Evolutionary conservation across 1,140 invertebrate genomes (phyloP).

Genomic region (Zelostemma sp.): DNA sequence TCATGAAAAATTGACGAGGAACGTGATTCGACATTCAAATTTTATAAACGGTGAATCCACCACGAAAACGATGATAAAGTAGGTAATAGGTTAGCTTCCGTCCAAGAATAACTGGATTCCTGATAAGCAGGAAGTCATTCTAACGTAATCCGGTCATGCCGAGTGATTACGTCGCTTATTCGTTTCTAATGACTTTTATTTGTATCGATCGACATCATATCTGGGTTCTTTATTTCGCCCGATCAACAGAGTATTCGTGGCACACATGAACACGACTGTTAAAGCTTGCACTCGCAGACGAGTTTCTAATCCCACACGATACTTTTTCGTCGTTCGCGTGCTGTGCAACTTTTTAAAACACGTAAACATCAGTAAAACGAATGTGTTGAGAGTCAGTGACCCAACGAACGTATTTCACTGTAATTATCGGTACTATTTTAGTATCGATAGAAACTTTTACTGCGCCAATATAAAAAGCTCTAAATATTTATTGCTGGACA

Average conservation of each 20-base stretch:
- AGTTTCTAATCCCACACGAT: constrained; percentile 23
- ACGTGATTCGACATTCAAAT: constrained; percentile 10
- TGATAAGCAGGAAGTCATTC: constrained; percentile 7
- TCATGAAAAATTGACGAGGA: not conserved
- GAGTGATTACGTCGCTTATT: constrained; percentile 3
- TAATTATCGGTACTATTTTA: constrained; percentile 39
- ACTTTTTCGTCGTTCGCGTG: constrained; percentile 36
- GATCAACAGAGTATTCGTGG: constrained; percentile 2
- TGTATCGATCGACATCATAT: constrained; percentile 19
- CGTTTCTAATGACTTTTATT: constrained; percentile 13
- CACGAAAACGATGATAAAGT: constrained; percentile 22
- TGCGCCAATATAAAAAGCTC: constrained; percentile 40
- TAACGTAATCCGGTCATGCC: constrained; percentile 16
- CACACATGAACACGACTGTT: constrained; percentile 19
- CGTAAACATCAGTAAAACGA: constrained; percentile 37
- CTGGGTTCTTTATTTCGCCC: not conserved
- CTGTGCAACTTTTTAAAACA: constrained; percentile 32
- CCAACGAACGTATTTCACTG: constrained; percentile 35
- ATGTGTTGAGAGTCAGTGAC: constrained; percentile 48
- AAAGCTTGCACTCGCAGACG: constrained; percentile 27
- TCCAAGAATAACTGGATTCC: constrained; percentile 23
- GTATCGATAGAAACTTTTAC: constrained; percentile 36
- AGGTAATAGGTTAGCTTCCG: constrained; percentile 32
- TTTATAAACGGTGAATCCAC: constrained; percentile 9
- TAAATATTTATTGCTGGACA: constrained; percentile 29